Conservation (phyloP, 2,797 vertebrate species). For the Meda fulgida region DNA sequence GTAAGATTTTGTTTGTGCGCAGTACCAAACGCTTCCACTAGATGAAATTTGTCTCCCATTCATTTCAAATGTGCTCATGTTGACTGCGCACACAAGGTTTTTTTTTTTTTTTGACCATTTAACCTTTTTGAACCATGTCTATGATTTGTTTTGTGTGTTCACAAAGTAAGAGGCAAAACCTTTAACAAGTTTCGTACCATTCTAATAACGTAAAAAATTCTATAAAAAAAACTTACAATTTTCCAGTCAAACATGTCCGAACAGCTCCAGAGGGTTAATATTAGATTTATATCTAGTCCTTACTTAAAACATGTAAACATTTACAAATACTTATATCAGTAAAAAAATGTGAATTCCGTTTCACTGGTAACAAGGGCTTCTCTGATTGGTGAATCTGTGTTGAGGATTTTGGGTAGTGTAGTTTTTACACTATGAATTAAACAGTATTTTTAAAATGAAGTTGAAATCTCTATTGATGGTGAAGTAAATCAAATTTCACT, state of each 20-base stretch:
- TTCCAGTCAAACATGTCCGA: rapidly evolving
- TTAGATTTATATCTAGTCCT: not conserved
- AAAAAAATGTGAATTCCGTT: not conserved
- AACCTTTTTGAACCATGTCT: too few species aligned
- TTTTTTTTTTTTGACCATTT: too few species aligned
- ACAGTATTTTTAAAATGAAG: not conserved
- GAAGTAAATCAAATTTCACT: not conserved
- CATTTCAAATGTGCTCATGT: too few species aligned
- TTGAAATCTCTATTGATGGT: not conserved
- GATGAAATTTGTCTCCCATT: too few species aligned
- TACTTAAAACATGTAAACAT: not conserved
- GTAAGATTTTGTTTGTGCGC: too few species aligned
- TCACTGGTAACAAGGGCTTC: not conserved
- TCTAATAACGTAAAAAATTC: not conserved
- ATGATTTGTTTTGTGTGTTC: too few species aligned
- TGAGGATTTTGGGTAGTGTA: not conserved
- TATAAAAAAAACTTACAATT: rapidly evolving
- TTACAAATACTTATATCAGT: not conserved
- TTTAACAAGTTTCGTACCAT: too few species aligned
- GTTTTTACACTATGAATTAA: not conserved
- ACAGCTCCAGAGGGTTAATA: not conserved
- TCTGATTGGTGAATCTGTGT: not conserved
- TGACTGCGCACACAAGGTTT: too few species aligned
- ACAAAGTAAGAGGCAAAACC: too few species aligned
- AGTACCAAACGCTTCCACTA: too few species aligned